Base-by-base conservation (phyloP, 2,797 vertebrate genomes). In the Channallabes apus region DNA sequence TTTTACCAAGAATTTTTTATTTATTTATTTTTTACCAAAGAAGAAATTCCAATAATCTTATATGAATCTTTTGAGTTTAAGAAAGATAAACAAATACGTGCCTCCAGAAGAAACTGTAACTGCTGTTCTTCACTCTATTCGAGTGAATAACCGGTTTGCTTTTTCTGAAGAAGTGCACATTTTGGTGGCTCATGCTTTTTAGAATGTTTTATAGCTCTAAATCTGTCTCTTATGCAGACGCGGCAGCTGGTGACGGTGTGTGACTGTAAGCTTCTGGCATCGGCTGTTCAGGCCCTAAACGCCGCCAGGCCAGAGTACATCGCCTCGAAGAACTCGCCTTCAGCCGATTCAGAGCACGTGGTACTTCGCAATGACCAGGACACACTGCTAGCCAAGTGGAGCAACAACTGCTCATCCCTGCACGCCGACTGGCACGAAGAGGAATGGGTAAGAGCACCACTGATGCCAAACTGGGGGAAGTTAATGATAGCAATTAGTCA, bases 291-390 rank as follows among this genome's bases (percentile, higher is more conserved):
- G 0, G 98, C 96, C 38, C 94, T 99, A 86, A 97, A 98, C 0
- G 97, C 98, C 0, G 98, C 97, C 0, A 95, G 98, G 61, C 98
- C 98, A 0, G 97, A 99, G 90, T 99, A 99, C 90, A 97, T 99
- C 6, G 98, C 98, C 88, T 99, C 98, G 72, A 97, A 97, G 92
- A 95, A 94, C 29, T 99, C 98, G 5, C 98, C 98, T 2, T 97
- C 97, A 0, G 95, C 95, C 0, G 98, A 99, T 72, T 94, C 95
- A 1, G 98, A 99, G 58, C 98, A 99, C 89, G 98, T 99, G 65
- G 96, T 99, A 90, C 95, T 99, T 27, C 96, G 98, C 17, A 99
- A 99, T 4, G 98, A 99, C 92, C 98, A 97, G 92, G 98, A 99
- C 92, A 99, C 98, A 0, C 95, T 99, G 72, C 94, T 97, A 72